phyloP scores from a whole-genome alignment of 1,140 invertebrate genomes.

The Micrasema longulum region DNA sequence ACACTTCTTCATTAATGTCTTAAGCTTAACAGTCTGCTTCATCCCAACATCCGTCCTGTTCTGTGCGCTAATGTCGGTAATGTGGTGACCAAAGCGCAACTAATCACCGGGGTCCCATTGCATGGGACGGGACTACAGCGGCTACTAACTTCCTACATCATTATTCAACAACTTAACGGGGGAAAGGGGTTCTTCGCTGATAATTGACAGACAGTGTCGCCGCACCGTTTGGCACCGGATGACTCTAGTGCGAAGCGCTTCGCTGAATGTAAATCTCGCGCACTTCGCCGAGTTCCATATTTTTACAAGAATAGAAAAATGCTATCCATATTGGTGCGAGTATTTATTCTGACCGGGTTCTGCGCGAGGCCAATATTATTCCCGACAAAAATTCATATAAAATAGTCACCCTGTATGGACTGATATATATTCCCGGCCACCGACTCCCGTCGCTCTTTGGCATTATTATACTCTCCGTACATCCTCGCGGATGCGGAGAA shows the following conservation, averaged over 20 bases:
- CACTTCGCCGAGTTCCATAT: too few relatives aligned
- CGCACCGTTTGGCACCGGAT: conserved; percentile 8
- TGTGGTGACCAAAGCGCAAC: conserved; percentile 12
- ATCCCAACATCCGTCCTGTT: conserved; percentile 6
- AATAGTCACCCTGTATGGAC: conserved; percentile 30
- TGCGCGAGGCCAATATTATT: not conserved
- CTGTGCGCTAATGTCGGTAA: not conserved
- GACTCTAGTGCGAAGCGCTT: conserved; percentile 6
- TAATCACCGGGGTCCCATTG: conserved; percentile 18
- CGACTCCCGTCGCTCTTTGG: conserved; percentile 20
- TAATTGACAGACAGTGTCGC: conserved; percentile 16
- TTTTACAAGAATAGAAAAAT: conserved; percentile 7
- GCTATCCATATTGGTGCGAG: conserved; percentile 25
- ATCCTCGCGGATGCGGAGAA: conserved; percentile 12
- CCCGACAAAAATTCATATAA: conserved; percentile 19
- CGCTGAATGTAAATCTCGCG: conserved; percentile 15
- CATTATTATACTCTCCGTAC: conserved; percentile 14
- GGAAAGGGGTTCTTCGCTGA: conserved; percentile 3
- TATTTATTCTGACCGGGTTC: conserved; percentile 17
- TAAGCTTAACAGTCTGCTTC: conserved; percentile 26
- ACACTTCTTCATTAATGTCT: conserved; percentile 13
- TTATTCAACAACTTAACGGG: not conserved
- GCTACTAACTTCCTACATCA: not conserved
- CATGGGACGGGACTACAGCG: not conserved
- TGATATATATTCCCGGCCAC: conserved; percentile 20